A percentile compares a stretch with the other conserved stretches of the same genome.
phyloP scores from a whole-genome alignment of 1,140 invertebrate genomes.

The Drosophila pachea region DNA sequence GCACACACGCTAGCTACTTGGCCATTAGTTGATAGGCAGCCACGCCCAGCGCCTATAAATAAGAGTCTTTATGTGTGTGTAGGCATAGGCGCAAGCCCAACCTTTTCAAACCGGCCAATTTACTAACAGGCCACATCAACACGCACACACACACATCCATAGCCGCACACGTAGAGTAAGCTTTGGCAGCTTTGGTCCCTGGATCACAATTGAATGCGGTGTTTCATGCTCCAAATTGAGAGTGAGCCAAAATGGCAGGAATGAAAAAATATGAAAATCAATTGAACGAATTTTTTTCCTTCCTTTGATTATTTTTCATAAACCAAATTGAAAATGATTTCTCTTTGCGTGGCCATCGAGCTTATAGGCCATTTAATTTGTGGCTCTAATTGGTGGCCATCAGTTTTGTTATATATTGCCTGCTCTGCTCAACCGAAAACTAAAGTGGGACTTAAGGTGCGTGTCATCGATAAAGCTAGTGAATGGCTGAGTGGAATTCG shows the following conservation, averaged over 20 bases:
- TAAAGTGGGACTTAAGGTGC: too few relatives aligned
- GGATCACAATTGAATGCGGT: constrained; percentile 29
- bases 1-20: constrained; percentile 12
- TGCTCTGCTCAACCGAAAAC: neutral
- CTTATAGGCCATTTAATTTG: constrained; percentile 36
- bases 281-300: constrained; percentile 64
- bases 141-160: constrained; percentile 1
- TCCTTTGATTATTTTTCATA: constrained; percentile 38
- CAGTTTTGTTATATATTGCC: constrained; percentile 4
- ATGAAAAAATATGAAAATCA: constrained; percentile 50
- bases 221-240: constrained; percentile 33
- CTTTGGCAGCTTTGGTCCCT: constrained; percentile 1
- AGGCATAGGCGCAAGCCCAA: neutral
- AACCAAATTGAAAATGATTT: constrained; percentile 66
- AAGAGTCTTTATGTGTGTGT: constrained; percentile 5
- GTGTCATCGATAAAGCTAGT: neutral
- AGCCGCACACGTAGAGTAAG: neutral
- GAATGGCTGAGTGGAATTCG: neutral
- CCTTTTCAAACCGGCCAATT: constrained; percentile 25
- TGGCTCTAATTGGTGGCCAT: constrained; percentile 42
- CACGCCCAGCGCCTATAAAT: constrained; percentile 22
- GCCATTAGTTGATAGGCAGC: constrained; percentile 27
- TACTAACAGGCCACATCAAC: constrained; percentile 4
- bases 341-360: constrained; percentile 6
- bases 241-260: constrained; percentile 26